phyloP scores from a whole-genome alignment of 2,113 vertebrate genomes.

The Boulengeromyrus knoepffleri region DNA sequence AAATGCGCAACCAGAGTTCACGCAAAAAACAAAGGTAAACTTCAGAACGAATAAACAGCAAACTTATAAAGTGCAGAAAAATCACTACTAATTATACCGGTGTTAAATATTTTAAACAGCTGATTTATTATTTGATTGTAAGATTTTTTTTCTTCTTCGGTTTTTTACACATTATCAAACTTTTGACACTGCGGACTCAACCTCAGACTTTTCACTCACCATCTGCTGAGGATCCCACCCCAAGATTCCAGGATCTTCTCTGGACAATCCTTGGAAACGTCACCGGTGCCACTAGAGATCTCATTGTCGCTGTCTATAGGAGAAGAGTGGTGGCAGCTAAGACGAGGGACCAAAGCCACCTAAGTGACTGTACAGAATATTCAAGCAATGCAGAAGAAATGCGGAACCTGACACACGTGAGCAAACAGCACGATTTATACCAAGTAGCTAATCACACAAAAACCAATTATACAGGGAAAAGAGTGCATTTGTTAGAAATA shows the following conservation, averaged over 20 bases:
- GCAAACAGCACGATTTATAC: neutral
- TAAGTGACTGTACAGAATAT: neutral
- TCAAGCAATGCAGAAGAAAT: neutral
- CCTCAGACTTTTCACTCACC: slow-evolving; percentile 55
- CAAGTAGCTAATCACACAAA: neutral
- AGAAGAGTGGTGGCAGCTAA: neutral
- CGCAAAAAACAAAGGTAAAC: neutral
- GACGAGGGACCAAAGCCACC: neutral
- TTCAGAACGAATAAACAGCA: neutral
- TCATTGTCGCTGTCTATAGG: slow-evolving; percentile 89
- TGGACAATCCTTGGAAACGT: slow-evolving; percentile 96
- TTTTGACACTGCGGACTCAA: neutral
- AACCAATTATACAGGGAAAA: neutral
- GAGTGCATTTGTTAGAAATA: neutral
- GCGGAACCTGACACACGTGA: neutral
- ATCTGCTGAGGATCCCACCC: slow-evolving; percentile 88
- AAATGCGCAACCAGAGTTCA: neutral
- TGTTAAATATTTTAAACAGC: neutral
- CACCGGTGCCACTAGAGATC: slow-evolving; percentile 92
- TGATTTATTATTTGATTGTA: neutral
- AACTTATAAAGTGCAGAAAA: neutral
- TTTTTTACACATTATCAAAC: neutral
- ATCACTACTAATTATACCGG: neutral
- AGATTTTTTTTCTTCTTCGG: neutral
- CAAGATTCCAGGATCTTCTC: slow-evolving; percentile 96